Percentiles rank a stretch among this genome's conserved stretches.
Evolutionary conservation across 2,797 vertebrate genomes (phyloP).

Genomic region (Remorina albescens): DNA sequence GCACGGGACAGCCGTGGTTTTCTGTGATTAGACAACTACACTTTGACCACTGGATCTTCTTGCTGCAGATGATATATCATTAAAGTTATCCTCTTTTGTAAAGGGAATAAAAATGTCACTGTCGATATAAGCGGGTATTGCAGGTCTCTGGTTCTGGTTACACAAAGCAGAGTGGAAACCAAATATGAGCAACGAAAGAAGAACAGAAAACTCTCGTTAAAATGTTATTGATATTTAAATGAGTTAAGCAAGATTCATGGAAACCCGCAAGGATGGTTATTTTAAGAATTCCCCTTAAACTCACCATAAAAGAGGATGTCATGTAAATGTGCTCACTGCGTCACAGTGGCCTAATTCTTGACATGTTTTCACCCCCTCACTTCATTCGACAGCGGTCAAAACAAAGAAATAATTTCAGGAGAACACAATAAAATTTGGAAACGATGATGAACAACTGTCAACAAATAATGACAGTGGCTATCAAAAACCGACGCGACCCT

Average conservation of each 20-base stretch:
- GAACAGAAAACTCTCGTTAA: slow-evolving; percentile 19
- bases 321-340: slow-evolving; percentile 39
- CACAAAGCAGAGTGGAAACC: slow-evolving; percentile 14
- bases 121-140: slow-evolving; percentile 35
- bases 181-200: slow-evolving; percentile 37
- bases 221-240: slow-evolving; percentile 36
- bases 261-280: slow-evolving; percentile 4
- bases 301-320: slow-evolving; percentile 24
- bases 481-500: slow-evolving; percentile 70
- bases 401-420: slow-evolving; percentile 61
- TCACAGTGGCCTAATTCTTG: slow-evolving; percentile 54
- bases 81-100: slow-evolving; percentile 31
- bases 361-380: slow-evolving; percentile 71
- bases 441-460: slow-evolving; percentile 81
- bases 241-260: slow-evolving; percentile 19
- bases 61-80: slow-evolving; percentile 35
- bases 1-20: slow-evolving; percentile 7
- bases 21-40: slow-evolving; percentile 12
- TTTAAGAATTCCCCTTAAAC: slow-evolving; percentile 28
- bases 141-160: slow-evolving; percentile 37
- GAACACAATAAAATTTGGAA: slow-evolving; percentile 62
- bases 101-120: slow-evolving; percentile 58
- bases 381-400: slow-evolving; percentile 67
- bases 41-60: slow-evolving; percentile 30
- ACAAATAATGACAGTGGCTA: slow-evolving; percentile 80